These are phyloP conservation scores for Caradrina kadenii DNA, from an alignment of 2,888 invertebrate species.

Conservation along the genomic window DNA sequence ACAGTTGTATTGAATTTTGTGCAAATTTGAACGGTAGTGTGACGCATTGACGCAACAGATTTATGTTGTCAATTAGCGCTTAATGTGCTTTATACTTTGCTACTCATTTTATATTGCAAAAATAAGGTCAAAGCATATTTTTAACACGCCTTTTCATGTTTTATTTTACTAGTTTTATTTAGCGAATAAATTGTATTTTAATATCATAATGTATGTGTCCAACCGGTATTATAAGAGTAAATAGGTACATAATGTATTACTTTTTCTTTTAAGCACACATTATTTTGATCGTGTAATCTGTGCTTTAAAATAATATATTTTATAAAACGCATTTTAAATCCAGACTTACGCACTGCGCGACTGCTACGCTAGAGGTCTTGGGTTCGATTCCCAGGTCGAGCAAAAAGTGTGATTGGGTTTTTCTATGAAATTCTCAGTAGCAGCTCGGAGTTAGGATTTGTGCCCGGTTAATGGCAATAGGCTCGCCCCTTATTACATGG, in stretches of 20 bases:
- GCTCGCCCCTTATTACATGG: no score
- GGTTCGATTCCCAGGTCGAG: no score
- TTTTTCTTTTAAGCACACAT: no score
- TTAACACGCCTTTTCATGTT: slow-evolving; percentile 3
- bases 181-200: slow-evolving; percentile 8
- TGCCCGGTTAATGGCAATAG: no score
- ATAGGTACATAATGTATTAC: not conserved
- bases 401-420: no score
- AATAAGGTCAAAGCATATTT: not conserved
- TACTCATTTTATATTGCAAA: slow-evolving; percentile 8
- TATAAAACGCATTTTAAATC: not conserved
- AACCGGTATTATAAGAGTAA: not conserved
- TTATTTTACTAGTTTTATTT: not conserved
- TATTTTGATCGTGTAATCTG: not conserved
- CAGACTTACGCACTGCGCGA: no score
- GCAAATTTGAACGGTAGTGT: slow-evolving; percentile 5
- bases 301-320: slow-evolving; percentile 1
- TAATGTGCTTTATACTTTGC: slow-evolving; percentile 9
- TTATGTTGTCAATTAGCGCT: slow-evolving; percentile 34
- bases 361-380: no score
- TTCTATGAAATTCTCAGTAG: no score
- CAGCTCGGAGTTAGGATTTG: no score
- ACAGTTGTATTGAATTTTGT: slow-evolving; percentile 10
- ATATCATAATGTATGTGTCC: not conserved
- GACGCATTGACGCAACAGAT: slow-evolving; percentile 20